Evolutionary conservation across 2,797 vertebrate species (phyloP), one percentile per base, ranked within the genome.

Genomic region (Pseudochirops corinnae): DNA sequence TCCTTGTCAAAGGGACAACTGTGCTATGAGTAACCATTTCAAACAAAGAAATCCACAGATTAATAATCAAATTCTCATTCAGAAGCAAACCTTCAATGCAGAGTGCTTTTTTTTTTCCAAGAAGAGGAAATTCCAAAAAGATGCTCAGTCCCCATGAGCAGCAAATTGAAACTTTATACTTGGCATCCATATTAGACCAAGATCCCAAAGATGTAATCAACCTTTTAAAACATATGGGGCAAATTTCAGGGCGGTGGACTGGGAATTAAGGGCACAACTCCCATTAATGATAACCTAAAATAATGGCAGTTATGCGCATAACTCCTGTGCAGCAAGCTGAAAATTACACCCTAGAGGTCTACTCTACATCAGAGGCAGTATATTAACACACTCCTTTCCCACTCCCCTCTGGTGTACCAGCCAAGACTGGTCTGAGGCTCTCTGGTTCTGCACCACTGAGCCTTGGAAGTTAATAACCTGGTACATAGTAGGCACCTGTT

Each of bases 151-250:
- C 92, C 91, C 56, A 29, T 0, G 24, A 96, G 87, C 93, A 82
- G 95, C 91, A 28, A 91, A 94, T 67, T 74, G 95, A 96, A 96
- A 97, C 91, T 93, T 96, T 93, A 97, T 90, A 93, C 91, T 95
- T 95, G 93, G 91, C 93, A 18, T 82, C 96, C 94, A 55, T 28
- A 7, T 94, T 96, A 93, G 93, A 26, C 93, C 95, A 95, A 91
- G 60, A 92, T 94, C 95, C 95, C 97, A 95, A 91, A 95, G 95
- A 96, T 74, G 92, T 92, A 94, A 97, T 96, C 96, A 97, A 94
- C 97, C 91, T 97, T 96, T 90, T 53, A 92, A 96, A 97, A 96
- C 97, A 96, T 90, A 93, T 39, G 91, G 92, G 95, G 93, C 93
- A 94, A 95, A 95, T 97, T 96, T 97, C 95, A 97, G 94, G 95